Conservation (phyloP, 1,140 invertebrate species). For the Aphis craccivora region DNA sequence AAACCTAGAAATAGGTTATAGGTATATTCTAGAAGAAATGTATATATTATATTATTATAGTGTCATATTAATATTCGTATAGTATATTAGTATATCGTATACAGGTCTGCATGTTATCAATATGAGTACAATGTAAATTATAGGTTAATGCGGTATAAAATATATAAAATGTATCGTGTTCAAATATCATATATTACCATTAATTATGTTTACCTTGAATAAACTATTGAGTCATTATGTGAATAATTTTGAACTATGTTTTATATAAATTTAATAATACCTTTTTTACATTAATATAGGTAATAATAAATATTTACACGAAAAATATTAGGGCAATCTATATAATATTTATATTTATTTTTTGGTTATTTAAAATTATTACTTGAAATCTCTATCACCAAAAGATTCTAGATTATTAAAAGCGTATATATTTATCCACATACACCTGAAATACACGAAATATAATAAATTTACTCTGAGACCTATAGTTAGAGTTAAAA, state of each 20-base stretch:
- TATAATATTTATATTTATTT: not conserved
- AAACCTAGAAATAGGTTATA: not conserved
- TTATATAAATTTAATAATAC: not conserved
- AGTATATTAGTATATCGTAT: no score
- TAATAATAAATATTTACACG: not conserved
- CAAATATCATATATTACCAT: not conserved
- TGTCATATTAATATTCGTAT: not conserved
- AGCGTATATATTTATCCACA: not conserved
- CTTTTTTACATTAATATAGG: not conserved
- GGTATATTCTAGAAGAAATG: not conserved
- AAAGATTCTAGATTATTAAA: no score
- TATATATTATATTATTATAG: not conserved
- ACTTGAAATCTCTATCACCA: no score
- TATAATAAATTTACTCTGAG: no score
- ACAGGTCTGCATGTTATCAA: not conserved
- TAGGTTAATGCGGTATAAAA: not conserved
- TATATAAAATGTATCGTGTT: not conserved
- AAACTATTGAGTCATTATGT: not conserved
- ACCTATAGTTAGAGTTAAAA: no score
- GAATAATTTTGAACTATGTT: not conserved
- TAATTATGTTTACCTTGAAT: slow-evolving; percentile 4
- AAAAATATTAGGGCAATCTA: not conserved
- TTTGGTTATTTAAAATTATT: no score
- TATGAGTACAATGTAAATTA: not conserved
- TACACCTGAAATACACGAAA: no score